Conservation (phyloP, 2,888 invertebrate species). For the Drosophila bunnanda region DNA sequence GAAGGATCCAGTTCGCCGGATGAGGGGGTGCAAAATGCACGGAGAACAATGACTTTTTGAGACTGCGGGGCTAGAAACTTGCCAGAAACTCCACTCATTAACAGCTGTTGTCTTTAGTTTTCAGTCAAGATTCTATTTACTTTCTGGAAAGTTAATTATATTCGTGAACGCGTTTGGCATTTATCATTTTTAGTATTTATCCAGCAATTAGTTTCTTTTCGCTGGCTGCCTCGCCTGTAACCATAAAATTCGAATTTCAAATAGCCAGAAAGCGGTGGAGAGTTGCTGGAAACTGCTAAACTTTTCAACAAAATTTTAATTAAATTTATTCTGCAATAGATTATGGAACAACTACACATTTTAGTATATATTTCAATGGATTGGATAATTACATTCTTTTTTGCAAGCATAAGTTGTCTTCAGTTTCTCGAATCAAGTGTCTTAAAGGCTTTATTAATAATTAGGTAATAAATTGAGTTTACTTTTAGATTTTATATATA, state of each 20-base stretch:
- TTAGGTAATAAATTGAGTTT: background rate
- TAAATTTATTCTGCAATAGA: background rate
- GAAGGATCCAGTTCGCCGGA: slow-evolving; percentile 10
- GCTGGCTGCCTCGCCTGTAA: slow-evolving; percentile 7
- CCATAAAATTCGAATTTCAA: slow-evolving; percentile 48
- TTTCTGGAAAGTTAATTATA: slow-evolving; percentile 74
- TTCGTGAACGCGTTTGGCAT: slow-evolving; percentile 43
- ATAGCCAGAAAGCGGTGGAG: background rate
- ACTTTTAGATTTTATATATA: too few species aligned
- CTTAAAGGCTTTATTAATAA: background rate
- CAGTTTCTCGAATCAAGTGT: background rate
- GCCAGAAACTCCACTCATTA: slow-evolving; percentile 67
- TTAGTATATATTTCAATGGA: background rate
- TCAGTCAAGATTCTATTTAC: slow-evolving; percentile 66
- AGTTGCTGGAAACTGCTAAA: slow-evolving; percentile 52
- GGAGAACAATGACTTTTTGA: slow-evolving; percentile 38
- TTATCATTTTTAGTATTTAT: slow-evolving; percentile 43
- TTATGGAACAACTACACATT: background rate
- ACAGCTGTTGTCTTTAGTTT: slow-evolving; percentile 74
- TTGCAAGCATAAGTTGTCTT: background rate
- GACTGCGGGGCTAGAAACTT: slow-evolving; percentile 34
- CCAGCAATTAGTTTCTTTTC: slow-evolving; percentile 53
- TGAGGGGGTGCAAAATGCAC: background rate
- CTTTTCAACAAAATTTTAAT: slow-evolving; percentile 45
- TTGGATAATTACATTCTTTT: too few species aligned